Evolutionary conservation across 1,140 invertebrate species (phyloP), one percentile per base, ranked within the genome.

Genomic region (Brachionus calyciflorus): DNA sequence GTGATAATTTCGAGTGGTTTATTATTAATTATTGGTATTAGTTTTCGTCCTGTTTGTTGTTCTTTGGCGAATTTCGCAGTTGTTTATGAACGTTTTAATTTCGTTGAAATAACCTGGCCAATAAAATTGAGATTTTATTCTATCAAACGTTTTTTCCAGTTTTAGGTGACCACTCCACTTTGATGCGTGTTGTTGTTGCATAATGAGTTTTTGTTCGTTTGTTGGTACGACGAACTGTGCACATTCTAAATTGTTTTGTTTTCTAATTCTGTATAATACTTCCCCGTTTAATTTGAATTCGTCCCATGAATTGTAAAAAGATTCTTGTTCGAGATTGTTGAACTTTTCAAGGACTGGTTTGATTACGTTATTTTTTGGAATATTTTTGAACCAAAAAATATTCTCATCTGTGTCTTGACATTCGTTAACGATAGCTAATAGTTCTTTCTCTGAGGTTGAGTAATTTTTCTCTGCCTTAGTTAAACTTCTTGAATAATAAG

Each of bases 341-440:
- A n/a, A n/a, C n/a, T n/a, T n/a, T n/a, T n/a, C n/a, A n/a, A n/a
- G n/a, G n/a, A n/a, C n/a, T n/a, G n/a, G n/a, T n/a, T n/a, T n/a
- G n/a, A n/a, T n/a, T n/a, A n/a, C n/a, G n/a, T n/a, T n/a, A n/a
- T n/a, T n/a, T n/a, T n/a, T n/a, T n/a, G n/a, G n/a, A n/a, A n/a
- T n/a, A n/a, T n/a, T n/a, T n/a, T n/a, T n/a, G n/a, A n/a, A n/a
- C n/a, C n/a, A n/a, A n/a, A n/a, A n/a, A 24, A 51, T 51, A 21
- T 51, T 19, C 17, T 24, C 24, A 24, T 51, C 49, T 10, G 17
- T 51, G 19, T 51, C 24, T 17, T 21, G 9, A 21, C 49, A 48
- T 48, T 48, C 19, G 82, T 82, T 82, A 6, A 88, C 79, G 6
- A 88, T 83, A 3, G 86, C 87, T 21, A 89, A 78, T 49, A 86